These are phyloP conservation scores for Syrphus vitripennis DNA, from an alignment of 2,888 invertebrate species.

Conservation along the genomic window DNA sequence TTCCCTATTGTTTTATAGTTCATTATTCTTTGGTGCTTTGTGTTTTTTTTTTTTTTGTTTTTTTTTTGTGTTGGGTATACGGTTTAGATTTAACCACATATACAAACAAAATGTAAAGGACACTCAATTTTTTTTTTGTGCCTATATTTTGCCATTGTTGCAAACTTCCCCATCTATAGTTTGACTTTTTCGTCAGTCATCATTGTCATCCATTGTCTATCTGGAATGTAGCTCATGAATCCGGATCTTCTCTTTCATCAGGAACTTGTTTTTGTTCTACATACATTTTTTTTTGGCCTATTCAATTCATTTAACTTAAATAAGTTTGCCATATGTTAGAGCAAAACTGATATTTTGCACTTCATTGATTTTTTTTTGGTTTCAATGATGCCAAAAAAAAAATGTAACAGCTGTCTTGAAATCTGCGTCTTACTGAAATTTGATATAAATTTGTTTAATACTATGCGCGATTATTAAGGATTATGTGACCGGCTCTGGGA, in stretches of 20 bases:
- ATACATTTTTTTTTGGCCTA: constrained; percentile 4
- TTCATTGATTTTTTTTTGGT: not conserved
- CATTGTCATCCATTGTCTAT: constrained; percentile 62
- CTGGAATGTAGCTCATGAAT: constrained; percentile 48
- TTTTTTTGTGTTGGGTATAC: not conserved
- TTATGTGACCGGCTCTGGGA: no score
- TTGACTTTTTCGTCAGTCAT: constrained; percentile 67
- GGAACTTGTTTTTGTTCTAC: constrained; percentile 55
- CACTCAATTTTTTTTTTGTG: constrained; percentile 35
- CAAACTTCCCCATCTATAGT: constrained; percentile 9
- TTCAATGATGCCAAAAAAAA: not conserved
- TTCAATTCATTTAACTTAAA: not conserved
- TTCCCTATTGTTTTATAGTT: constrained; percentile 64
- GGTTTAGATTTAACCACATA: constrained; percentile 2
- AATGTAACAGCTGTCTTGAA: not conserved
- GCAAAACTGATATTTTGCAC: not conserved
- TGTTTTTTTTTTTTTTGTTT: not conserved
- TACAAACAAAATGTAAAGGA: constrained; percentile 43
- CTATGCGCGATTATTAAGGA: not conserved
- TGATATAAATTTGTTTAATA: not conserved
- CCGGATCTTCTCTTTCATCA: constrained; percentile 35
- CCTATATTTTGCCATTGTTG: not conserved
- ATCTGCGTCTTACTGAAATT: not conserved
- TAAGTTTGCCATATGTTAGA: not conserved
- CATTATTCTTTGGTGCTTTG: constrained; percentile 62